Percentiles rank a stretch among this genome's conserved stretches.
Evolutionary conservation across 2,797 vertebrate species (phyloP).

Genomic region (Neosilurus mollespiculum): DNA sequence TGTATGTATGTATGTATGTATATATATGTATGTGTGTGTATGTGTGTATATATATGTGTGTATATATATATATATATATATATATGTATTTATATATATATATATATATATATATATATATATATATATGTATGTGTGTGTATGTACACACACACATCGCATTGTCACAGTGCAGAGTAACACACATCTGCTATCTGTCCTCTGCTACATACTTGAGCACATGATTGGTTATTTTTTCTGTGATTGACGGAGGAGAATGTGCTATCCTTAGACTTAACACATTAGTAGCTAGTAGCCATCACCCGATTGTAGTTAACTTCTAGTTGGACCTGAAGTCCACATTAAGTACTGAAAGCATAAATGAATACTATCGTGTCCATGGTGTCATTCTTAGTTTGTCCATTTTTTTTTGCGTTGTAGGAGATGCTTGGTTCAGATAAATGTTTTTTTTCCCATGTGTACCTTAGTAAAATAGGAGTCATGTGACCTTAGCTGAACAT

Average conservation of each 20-base stretch:
- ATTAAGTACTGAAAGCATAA: neutral
- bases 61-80: too few relatives aligned
- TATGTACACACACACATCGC: too few relatives aligned
- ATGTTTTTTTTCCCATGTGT: neutral
- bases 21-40: too few relatives aligned
- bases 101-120: too few relatives aligned
- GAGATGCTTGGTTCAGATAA: neutral
- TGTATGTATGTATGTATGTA: too few relatives aligned
- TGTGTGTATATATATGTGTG: too few relatives aligned
- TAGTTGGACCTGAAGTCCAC: too few relatives aligned
- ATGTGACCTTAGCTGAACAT: constrained; percentile 48
- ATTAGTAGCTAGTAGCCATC: neutral
- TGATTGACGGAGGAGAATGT: neutral
- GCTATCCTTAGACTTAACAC: neutral
- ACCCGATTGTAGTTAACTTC: neutral
- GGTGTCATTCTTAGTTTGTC: neutral
- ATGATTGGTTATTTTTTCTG: neutral
- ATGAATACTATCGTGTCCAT: neutral
- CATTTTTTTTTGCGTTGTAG: neutral
- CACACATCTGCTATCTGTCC: neutral
- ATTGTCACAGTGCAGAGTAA: neutral
- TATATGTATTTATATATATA: too few relatives aligned
- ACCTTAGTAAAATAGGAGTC: constrained; percentile 37
- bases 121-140: too few relatives aligned
- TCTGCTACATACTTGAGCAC: neutral